Evolutionary conservation across 1,140 invertebrate species (phyloP).

Genomic region (Leucophenga varia): DNA sequence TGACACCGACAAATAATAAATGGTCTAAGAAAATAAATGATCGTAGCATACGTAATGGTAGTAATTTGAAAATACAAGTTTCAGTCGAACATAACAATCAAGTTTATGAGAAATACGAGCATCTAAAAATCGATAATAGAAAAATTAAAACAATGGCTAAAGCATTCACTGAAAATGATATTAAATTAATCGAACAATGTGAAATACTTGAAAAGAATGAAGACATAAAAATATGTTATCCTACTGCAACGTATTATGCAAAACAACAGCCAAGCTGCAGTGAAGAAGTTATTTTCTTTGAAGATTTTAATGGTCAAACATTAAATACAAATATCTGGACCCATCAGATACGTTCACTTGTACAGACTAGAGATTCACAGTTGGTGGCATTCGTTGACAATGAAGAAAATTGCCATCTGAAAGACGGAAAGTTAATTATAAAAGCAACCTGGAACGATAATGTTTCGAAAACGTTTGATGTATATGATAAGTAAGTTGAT

Average conservation of each 20-base stretch:
- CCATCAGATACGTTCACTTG: constrained; percentile 37
- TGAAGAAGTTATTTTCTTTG: constrained; percentile 40
- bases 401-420: constrained; percentile 24
- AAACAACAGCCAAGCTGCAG: constrained; percentile 15
- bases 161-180: background rate
- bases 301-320: constrained; percentile 25
- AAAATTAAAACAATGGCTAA: background rate
- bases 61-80: background rate
- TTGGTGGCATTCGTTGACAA: constrained; percentile 38
- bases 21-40: background rate
- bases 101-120: background rate
- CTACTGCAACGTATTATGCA: background rate
- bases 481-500: background rate
- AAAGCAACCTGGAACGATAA: background rate
- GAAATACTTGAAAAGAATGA: background rate
- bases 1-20: background rate
- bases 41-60: background rate
- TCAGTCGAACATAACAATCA: background rate
- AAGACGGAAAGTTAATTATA: constrained; percentile 30
- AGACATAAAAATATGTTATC: too few species aligned
- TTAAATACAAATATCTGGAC: constrained; percentile 33
- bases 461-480: background rate
- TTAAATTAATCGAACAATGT: background rate
- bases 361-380: constrained; percentile 40
- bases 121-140: background rate